Base-by-base conservation (phyloP, 2,113 vertebrate species). In the Donacobius atricapilla region DNA sequence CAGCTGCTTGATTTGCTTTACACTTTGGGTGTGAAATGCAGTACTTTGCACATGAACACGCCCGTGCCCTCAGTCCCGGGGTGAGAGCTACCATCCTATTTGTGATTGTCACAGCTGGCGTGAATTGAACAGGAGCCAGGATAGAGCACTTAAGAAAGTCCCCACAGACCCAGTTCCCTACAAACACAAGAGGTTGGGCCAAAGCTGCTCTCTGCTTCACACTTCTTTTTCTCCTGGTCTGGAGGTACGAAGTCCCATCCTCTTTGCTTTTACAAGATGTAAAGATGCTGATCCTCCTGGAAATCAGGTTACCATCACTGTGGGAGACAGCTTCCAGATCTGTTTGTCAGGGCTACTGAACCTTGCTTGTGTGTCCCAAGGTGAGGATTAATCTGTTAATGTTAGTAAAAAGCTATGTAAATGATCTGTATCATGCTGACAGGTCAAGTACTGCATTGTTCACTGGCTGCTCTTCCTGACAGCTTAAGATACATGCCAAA, bases 371-470 rank as follows among this genome's bases (percentile, higher is more conserved):
- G 76, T 81, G 72, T 96, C 94, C 93, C 90, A 94, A 96, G 85
- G 85, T 94, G 94, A 93, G 92, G 87, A 90, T 96, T 96, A 95
- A 96, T 93, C 87, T 77, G 56, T 63, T 96, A 97, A 95, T 93
- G 79, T 90, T 93, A 93, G 85, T 93, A 90, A 96, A 95, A 94
- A 96, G 81, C 89, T 94, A 91, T 85, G 89, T 96, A 96, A 96
- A 96, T 93, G 82, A 90, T 96, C 85, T 92, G 76, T 90, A 88
- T 88, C 88, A 60, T 68, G 83, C 92, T 95, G 90, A 88, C 85
- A 90, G 88, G 92, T 96, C 94, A 78, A 82, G 78, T 72, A 69
- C 87, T 85, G 63, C 58, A 66, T 66, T 90, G 68, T 76, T 94
- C 40, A 47, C 90, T 93, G 80, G 72, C 83, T 94, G 72, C 53